These are phyloP conservation scores for Eulacestoma nigropectus DNA, from an alignment of 2,113 vertebrate genomes.

Conservation along the genomic window DNA sequence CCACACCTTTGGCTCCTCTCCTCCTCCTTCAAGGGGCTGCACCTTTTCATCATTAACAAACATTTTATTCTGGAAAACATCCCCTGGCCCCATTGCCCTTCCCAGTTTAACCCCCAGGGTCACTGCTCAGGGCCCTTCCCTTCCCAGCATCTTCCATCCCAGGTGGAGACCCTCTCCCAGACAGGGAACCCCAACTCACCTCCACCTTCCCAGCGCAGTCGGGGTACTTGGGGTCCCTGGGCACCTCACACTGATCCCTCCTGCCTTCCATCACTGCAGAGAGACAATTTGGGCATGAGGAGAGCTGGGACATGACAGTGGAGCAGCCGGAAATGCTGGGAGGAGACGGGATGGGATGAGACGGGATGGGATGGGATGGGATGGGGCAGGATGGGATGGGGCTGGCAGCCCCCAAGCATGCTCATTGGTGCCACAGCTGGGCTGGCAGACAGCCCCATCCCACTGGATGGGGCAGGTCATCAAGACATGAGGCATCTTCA, in stretches of 20 bases:
- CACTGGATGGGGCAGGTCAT: background rate
- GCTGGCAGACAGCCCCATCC: background rate
- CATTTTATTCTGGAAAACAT: background rate
- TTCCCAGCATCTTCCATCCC: background rate
- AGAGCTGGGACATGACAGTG: background rate
- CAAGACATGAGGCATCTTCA: background rate
- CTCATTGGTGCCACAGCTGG: background rate
- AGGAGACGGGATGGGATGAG: background rate
- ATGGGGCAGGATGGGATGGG: background rate
- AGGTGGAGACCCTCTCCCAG: background rate
- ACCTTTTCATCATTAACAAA: background rate
- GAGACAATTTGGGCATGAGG: background rate
- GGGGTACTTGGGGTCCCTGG: slow-evolving; percentile 88
- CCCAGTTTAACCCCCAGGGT: background rate
- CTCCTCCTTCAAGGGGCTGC: background rate
- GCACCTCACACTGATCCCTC: slow-evolving; percentile 87
- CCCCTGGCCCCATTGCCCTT: background rate
- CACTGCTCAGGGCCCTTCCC: background rate
- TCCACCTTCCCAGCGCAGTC: slow-evolving; percentile 94
- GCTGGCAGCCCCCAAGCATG: background rate
- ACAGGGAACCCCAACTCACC: slow-evolving; percentile 73
- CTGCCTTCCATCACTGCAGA: slow-evolving; percentile 76
- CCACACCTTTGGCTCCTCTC: background rate
- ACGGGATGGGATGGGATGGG: background rate
- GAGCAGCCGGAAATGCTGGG: background rate